Evolutionary conservation across 2,888 invertebrate species (phyloP).

Genomic region (Exocentrus adspersus): DNA sequence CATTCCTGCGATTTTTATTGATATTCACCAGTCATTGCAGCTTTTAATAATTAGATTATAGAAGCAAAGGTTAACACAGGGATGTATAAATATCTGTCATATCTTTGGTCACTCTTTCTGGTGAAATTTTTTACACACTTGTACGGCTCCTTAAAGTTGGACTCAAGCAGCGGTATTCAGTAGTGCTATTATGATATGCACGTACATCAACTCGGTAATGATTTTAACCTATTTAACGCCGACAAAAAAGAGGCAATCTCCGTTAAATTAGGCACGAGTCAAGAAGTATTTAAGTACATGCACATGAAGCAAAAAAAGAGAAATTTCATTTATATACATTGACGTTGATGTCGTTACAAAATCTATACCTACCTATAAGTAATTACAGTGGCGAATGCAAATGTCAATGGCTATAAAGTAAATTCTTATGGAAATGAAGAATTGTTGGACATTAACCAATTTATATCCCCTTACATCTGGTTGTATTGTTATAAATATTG

Average conservation of each 20-base stretch:
- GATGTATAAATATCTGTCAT: too few species aligned
- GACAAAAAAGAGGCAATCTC: slow-evolving; percentile 28
- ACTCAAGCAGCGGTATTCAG: slow-evolving; percentile 1
- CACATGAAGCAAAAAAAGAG: slow-evolving; percentile 21
- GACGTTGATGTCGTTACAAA: slow-evolving; percentile 21
- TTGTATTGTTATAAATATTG: slow-evolving; percentile 23
- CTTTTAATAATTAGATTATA: too few species aligned
- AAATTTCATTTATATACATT: slow-evolving; percentile 25
- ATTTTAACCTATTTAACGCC: slow-evolving; percentile 33
- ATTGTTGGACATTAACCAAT: slow-evolving; percentile 17
- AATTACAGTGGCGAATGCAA: slow-evolving; percentile 18
- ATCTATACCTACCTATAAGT: slow-evolving; percentile 16
- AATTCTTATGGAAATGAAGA: slow-evolving; percentile 25
- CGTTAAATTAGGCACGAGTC: slow-evolving; percentile 30
- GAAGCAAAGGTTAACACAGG: too few species aligned
- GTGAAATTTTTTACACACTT: too few species aligned
- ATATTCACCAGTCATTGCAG: too few species aligned
- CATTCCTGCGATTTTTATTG: too few species aligned
- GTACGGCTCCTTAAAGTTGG: not conserved
- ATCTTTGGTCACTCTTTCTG: too few species aligned
- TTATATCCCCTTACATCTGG: slow-evolving; percentile 15
- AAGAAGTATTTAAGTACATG: slow-evolving; percentile 8
- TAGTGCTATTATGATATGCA: slow-evolving; percentile 19
- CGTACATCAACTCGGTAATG: slow-evolving; percentile 31
- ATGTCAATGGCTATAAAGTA: slow-evolving; percentile 22